Evolutionary conservation across 2,888 invertebrate species (phyloP).

Genomic region (Frankliniella intonsa): DNA sequence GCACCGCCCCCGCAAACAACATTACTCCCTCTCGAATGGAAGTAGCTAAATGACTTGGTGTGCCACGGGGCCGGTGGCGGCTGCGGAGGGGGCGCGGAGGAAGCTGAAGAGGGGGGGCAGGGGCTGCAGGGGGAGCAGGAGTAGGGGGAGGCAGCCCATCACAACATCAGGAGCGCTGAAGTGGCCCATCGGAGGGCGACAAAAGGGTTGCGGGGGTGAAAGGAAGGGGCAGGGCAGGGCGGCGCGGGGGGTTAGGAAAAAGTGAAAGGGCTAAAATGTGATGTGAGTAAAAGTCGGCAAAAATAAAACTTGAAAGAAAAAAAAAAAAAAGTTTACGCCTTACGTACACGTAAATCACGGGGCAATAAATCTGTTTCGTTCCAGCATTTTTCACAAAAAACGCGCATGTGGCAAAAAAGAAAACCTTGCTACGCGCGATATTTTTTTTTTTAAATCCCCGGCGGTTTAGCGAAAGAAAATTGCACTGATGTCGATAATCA

Average conservation of each 20-base stretch:
- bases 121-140: neutral
- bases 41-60: neutral
- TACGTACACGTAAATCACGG: too few relatives aligned
- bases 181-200: neutral
- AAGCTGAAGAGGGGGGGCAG: too few relatives aligned
- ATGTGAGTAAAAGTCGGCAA: neutral
- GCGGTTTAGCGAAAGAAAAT: too few relatives aligned
- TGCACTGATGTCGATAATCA: too few relatives aligned
- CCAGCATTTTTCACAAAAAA: too few relatives aligned
- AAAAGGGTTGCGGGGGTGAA: neutral
- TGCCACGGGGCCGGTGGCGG: neutral
- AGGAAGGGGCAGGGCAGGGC: neutral
- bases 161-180: neutral
- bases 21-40: neutral
- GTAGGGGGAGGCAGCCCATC: neutral
- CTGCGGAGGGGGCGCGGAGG: neutral
- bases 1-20: neutral
- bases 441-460: too few relatives aligned
- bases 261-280: neutral
- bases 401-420: too few relatives aligned
- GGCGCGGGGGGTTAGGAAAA: neutral
- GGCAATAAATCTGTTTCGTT: too few relatives aligned
- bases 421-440: too few relatives aligned
- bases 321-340: neutral
- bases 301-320: neutral